Base-by-base conservation (phyloP, 2,888 invertebrate species). In the Elaeidobius kamerunicus region DNA sequence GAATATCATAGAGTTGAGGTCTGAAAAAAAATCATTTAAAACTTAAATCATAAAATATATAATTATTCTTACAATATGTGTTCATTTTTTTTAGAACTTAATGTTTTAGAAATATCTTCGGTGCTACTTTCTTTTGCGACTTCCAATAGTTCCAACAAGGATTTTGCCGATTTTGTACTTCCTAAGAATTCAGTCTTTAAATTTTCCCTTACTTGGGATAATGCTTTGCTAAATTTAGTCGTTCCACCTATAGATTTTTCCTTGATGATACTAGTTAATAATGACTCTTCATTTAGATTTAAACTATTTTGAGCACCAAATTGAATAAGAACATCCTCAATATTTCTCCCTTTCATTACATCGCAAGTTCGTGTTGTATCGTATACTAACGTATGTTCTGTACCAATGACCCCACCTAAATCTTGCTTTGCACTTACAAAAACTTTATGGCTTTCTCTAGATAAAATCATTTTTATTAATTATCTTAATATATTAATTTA, bases 1-100 rank as follows among this genome's bases (percentile, higher is more conserved):
- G 71, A 2, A 87, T 71, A 68, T 91, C 89, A 42, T 84, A 76
- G 5, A 91, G 64, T 67, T 86, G 86, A 4, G 76, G 73, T 56
- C 78, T 82, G 65, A 5, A 75, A 41, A 17, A 32, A 42, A 30
- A 23, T 9, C 23, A 23, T 23, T 5, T 15, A 41, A 3, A 3
- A 50, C 16, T 40, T 30, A 7, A 16, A 30, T 19, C n/a, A 23
- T n/a, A 28, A 20, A 12, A 14, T 30, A 15, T 16, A 30, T 36
- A n/a, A 36, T 12, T 19, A 42, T 35, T 46, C 75, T 75, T 70
- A 77, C 76, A 75, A 62, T 58, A 84, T 75, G 9, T 76, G 72
- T 52, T 76, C 74, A 60, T 84, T 80, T 51, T 81, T 79, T 18
- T 78, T 74, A 40, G 76, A 74, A 47, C 78, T 78, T 56, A 83